Base-by-base conservation (phyloP, 1,140 invertebrate species). In the Drosophila tropicalis region DNA sequence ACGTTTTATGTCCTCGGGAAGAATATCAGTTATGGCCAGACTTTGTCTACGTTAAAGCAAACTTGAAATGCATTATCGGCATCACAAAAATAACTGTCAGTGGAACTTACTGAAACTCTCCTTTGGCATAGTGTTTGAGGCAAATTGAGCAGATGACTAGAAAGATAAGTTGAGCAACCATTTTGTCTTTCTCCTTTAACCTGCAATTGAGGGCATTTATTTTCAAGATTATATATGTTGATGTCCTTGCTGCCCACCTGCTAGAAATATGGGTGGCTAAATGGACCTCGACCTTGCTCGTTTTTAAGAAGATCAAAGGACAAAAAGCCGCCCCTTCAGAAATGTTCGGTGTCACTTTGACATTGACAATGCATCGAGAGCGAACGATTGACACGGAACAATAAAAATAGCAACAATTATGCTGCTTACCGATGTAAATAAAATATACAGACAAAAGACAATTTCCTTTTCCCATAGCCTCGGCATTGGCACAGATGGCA, bases 1-100 rank as follows among this genome's bases (percentile, higher is more conserved):
- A 47, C 95, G 93, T 55, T 96, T 96, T 2, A 95, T 95, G 92
- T 97, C 95, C 90, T 97, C 96, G 0, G 97, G 97, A 29, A 98
- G 92, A 58, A 97, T 95, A 90, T 98, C 97, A 84, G 94, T 95
- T 76, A 97, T 96, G 61, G 95, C 95, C 69, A 97, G 93, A 76
- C 96, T 96, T 78, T 94, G 95, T 81, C 95, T 96, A 75, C 4
- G 9, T 13, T n/a, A 3, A 36, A 15, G 36, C 1, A 2, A 9
- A 54, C 9, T 55, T 0, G 29, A 7, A 36, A 57, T 13, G 9
- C 5, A 41, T 41, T 13, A 17, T 32, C 4, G 1, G 0, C 22
- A 22, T 1, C 1, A 22, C 1, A 13, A n/a, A 17, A 5, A 54
- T 12, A 12, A 2, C 7, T 39, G 3, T 36, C n/a, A 4, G 12